phyloP scores from a whole-genome alignment of 2,797 vertebrate species.

The Malurus splendens region DNA sequence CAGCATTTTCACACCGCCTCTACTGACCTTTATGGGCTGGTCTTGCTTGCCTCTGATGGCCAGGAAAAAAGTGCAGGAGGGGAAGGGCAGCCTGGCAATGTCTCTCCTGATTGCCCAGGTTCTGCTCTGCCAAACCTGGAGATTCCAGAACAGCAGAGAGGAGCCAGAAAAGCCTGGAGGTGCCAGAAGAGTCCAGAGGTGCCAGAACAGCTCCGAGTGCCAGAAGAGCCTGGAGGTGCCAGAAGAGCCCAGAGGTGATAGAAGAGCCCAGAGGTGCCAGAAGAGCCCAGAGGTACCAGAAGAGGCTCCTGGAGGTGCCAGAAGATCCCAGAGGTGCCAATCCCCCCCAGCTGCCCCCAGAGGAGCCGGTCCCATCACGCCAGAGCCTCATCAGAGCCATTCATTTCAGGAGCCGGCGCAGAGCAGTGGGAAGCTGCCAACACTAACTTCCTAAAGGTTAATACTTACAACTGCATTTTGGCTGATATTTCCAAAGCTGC shows the following conservation, averaged over 20 bases:
- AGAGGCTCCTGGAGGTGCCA: no score
- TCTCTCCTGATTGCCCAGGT: fast-evolving
- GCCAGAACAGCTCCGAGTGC: neutral
- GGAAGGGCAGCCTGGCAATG: neutral
- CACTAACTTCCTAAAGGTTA: slow-evolving; percentile 58
- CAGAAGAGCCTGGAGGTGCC: neutral
- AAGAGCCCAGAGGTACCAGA: neutral
- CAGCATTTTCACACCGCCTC: neutral
- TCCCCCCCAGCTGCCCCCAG: neutral
- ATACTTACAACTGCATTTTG: slow-evolving; percentile 41
- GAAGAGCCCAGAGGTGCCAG: no score
- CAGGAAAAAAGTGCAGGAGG: neutral
- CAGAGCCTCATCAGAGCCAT: neutral
- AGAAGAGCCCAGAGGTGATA: neutral
- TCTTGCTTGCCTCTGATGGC: neutral
- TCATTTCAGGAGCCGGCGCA: neutral
- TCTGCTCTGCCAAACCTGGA: neutral
- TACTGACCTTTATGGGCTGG: neutral
- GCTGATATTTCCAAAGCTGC: slow-evolving; percentile 57
- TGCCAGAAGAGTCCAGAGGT: neutral
- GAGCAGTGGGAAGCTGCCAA: slow-evolving; percentile 39
- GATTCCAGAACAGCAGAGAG: neutral
- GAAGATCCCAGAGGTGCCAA: neutral
- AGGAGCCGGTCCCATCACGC: neutral
- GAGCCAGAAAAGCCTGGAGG: neutral